Evolutionary conservation across 2,113 vertebrate species (phyloP), one percentile per base, ranked within the genome.

Genomic region (Periophthalmus modestus): DNA sequence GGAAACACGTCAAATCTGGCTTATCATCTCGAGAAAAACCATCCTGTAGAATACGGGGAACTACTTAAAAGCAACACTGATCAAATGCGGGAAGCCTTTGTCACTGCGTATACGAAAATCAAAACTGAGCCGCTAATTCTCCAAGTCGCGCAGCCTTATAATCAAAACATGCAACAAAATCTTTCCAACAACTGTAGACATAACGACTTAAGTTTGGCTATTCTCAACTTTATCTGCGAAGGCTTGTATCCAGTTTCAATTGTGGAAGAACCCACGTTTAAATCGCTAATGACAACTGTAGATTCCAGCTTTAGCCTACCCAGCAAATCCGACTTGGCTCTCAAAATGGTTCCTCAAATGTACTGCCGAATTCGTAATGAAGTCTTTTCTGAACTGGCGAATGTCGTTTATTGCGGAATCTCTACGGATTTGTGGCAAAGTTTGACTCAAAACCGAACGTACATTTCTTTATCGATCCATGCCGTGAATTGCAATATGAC

Each of bases 1-100:
- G 96, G 96, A 46, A 97, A 97, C 83, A 97, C 96, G 0, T 96
- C 96, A 84, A 97, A 96, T 82, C 94, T 96, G 39, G 95, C 95
- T 11, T 96, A 96, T 91, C 96, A 96, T 90, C 93, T 96, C 48
- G 96, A 97, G 84, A 96, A 96, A 79, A 95, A 96, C 71, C 96
- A 97, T 75, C 94, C 95, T 0, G 92, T 94, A 0, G 95, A 95
- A 58, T 97, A 96, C 89, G 94, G 94, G 0, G 95, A 95, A 75
- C 95, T 95, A 72, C 93, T 96, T 75, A 95, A 95, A 82, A 96
- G 95, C 84, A 96, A 96, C 86, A 94, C 95, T 0, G 95, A 96
- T 80, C 95, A 95, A n/a, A 95, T 95, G 92, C 93, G 95, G 0
- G 95, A 95, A 74, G 95, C 94, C 0, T 96, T 95, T 46, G 92